Evolutionary conservation across 2,888 invertebrate species (phyloP), one percentile per base, ranked within the genome.

Genomic region (Pyrochroa serraticornis): DNA sequence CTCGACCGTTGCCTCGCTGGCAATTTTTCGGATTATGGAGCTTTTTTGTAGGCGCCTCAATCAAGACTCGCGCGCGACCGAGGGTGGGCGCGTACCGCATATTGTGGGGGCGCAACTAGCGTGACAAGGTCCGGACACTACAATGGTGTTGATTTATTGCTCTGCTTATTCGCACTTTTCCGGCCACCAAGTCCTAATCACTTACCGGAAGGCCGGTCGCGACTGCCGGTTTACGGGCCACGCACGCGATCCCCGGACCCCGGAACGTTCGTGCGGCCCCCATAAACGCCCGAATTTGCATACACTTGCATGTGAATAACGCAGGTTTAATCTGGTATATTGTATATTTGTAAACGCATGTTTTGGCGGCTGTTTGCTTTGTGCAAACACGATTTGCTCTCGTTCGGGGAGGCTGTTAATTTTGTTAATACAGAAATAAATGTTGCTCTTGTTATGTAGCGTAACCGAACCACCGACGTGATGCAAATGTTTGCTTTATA

Each of bases 161-260:
- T 52, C 54, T 61, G 67, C 65, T 69, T 69, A 69, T 69, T 68
- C 69, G 67, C 69, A 69, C 68, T 69, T 68, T 68, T 68, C 68
- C 65, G 65, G 65, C 56, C 61, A 58, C 65, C 61, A 50, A 58
- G 58, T 60, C 63, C 65, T 66, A 66, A 68, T 68, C 66, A 68
- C 62, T 64, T 59, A 49, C 60, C 60, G 60, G 60, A 60, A 60
- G 37, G 47, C 38, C 12, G 38, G 12, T 33, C 39, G 39, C 35
- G 39, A 43, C 50, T 35, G 45, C 42, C 44, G 39, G 47, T 49
- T 58, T 49, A 53, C 36, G 49, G 44, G 13, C 53, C 14, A 22
- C 22, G 22, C 58, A 53, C 53, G 59, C 59, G 45, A 59, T 50
- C 46, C 36, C 53, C 46, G 46, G 46, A 31, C 33, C 12, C 41